These are phyloP conservation scores for Drosophila hamatofila DNA, from an alignment of 2,888 invertebrate genomes.

Conservation along the genomic window DNA sequence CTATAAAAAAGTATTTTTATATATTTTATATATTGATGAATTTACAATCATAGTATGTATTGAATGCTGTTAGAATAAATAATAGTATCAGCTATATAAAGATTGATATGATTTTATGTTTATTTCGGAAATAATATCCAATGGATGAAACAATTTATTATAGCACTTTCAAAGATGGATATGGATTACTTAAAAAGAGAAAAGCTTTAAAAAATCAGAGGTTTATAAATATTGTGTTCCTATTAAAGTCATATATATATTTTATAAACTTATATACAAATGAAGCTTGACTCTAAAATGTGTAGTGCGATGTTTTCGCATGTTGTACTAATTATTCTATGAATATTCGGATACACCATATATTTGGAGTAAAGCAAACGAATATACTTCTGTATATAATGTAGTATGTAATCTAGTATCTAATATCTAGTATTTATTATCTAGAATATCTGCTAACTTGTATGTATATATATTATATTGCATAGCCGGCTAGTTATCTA, in stretches of 20 bases:
- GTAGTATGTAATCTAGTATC: neutral
- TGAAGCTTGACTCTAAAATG: neutral
- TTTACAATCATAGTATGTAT: neutral
- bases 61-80: slow-evolving; percentile 7
- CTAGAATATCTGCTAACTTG: no score
- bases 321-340: neutral
- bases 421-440: neutral
- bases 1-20: slow-evolving; percentile 10
- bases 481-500: no score
- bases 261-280: neutral
- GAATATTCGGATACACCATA: neutral
- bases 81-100: neutral
- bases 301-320: neutral
- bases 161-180: neutral
- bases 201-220: neutral
- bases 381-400: neutral
- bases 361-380: no score
- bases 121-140: neutral
- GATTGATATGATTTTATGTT: neutral
- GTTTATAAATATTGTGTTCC: neutral
- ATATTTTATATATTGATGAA: slow-evolving; percentile 1
- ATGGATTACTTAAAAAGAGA: neutral
- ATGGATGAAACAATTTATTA: neutral
- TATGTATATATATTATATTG: no score
- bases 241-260: neutral